These are phyloP conservation scores for Argyrosomus japonicus DNA, from an alignment of 2,113 vertebrate genomes.

Conservation along the genomic window DNA sequence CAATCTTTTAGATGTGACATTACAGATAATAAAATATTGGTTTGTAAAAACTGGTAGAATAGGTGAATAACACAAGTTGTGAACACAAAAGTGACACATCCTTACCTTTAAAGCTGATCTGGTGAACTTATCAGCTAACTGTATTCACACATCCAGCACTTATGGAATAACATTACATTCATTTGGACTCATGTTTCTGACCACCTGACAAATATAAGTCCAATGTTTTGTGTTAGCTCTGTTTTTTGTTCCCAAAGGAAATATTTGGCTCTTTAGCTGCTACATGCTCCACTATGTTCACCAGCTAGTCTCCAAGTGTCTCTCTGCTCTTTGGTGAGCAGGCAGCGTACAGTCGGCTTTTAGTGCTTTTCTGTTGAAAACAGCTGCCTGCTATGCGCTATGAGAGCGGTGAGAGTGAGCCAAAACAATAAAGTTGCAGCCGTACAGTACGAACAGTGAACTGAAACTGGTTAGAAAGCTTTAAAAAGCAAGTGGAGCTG, in stretches of 20 bases:
- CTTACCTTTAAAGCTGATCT: not conserved
- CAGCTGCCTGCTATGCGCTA: not conserved
- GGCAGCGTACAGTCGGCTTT: not conserved
- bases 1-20: not conserved
- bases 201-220: not conserved
- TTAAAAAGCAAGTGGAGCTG: not conserved
- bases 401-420: not conserved
- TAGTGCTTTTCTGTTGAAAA: not conserved
- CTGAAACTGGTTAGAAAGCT: not conserved
- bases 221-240: not conserved
- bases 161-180: not conserved
- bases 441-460: not conserved
- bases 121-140: not conserved
- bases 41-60: not conserved
- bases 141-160: not conserved
- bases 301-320: not conserved
- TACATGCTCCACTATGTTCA: not conserved
- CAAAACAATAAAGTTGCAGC: not conserved
- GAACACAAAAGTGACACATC: slow-evolving; percentile 4
- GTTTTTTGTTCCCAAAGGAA: not conserved
- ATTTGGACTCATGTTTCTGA: not conserved
- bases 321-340: not conserved
- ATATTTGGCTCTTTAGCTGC: not conserved
- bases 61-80: not conserved
- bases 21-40: not conserved